Base-by-base conservation (phyloP, 2,888 invertebrate species). In the Agonopterix heracliana region DNA sequence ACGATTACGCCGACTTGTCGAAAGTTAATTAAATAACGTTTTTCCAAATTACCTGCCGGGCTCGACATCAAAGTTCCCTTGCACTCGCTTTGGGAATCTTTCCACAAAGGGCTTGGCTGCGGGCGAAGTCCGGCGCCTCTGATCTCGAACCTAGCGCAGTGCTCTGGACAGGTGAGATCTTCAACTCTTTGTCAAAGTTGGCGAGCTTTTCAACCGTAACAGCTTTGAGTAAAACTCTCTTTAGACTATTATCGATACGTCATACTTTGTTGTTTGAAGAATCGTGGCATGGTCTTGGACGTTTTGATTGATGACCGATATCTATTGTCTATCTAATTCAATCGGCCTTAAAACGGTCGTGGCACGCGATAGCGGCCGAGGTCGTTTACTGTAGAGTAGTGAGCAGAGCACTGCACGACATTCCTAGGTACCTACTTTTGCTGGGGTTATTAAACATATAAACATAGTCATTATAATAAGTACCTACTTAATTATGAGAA, bases 11-110 rank as follows among this genome's bases (percentile, higher is more conserved):
- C 63, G 79, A 87, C 84, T 86, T 87, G 87, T 88, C 87, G 84
- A 87, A 87, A 87, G 81, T 87, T 87, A 87, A 88, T 88, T 88
- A 88, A 88, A 87, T 87, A 87, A 82, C 85, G 86, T 86, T 87
- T 87, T 87, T 88, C 85, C 78, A 79, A 87, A 87, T 85, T 82
- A 87, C 80, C 84, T 83, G 77, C 68, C 74, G 78, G 74, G 78
- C 67, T 68, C 63, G 71, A 81, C 76, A 80, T 87, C 87, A 87
- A 87, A 87, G 87, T 81, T 75, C 55, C 55, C 69, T 63, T 54
- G 71, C 68, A 64, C 68, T 67, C 71, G 74, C 73, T 76, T 69
- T 68, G 69, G 71, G 74, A 81, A 81, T 81, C 81, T 77, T 65
- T 74, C 69, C 75, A 79, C 85, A 85, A 87, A 87, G 85, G 76